Evolutionary conservation across 2,113 vertebrate species (phyloP), one percentile per base, ranked within the genome.

Genomic region (Psittacula cyanocephala): DNA sequence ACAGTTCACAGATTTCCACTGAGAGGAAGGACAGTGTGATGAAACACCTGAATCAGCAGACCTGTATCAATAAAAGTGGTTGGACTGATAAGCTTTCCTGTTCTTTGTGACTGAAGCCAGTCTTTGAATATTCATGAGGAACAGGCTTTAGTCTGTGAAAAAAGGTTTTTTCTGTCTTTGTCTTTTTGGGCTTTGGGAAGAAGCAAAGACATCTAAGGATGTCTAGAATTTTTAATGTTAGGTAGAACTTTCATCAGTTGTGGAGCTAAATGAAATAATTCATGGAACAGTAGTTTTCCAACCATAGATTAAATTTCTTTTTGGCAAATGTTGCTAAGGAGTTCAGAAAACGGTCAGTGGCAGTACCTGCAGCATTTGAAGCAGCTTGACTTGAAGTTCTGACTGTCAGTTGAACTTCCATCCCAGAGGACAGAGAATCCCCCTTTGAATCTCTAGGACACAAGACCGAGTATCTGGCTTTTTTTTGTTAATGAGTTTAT

Each of bases 71-170:
- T 70, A 88, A 55, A 81, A 85, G 81, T 85, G 52, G 31, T 65
- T 87, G 78, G 78, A 96, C 41, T 92, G 60, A 74, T 92, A 92
- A 17, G 49, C 72, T 92, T 93, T 96, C 74, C 68, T 85, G 49
- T 44, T 75, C 57, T 62, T 39, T 93, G 75, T 79, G 62, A 91
- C 5, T 89, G 79, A 93, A 89, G 65, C 37, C 69, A 86, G 46
- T 31, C 60, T 92, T 89, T 91, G 81, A 94, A 96, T 94, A 95
- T 94, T 93, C 75, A 93, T 82, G 75, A 94, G 49, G 59, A 94
- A 85, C 63, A 72, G 52, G 78, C 81, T 96, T 94, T 85, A 88
- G 78, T 69, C 67, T 85, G 69, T 72, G 74, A 39, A 86, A 94
- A 93, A 97, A 72, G 35, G 16, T 85, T 93, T 94, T 87, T 79